These are phyloP conservation scores for Trididemnum nubilum DNA, from an alignment of 23 tunicate genomes.

Conservation along the genomic window DNA sequence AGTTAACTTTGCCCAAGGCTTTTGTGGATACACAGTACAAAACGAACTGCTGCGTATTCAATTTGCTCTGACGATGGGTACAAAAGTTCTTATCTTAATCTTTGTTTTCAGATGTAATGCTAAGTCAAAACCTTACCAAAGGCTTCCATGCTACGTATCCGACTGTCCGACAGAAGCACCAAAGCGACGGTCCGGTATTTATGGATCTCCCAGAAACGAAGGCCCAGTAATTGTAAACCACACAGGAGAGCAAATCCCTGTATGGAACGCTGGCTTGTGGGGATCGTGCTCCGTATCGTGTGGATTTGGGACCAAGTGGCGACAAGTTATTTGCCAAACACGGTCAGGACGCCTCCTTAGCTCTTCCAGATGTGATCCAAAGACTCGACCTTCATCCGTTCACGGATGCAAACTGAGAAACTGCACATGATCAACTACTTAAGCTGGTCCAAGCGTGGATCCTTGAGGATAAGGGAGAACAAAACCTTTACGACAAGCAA, in stretches of 20 bases:
- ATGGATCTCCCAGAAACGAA: not conserved
- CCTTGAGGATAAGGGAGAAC: too few species aligned
- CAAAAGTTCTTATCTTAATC: too few species aligned
- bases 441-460: too few species aligned
- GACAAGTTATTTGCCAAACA: slow-evolving; percentile 63
- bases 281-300: slow-evolving; percentile 82
- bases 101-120: slow-evolving; percentile 58
- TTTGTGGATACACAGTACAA: too few species aligned
- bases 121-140: slow-evolving; percentile 50
- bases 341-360: slow-evolving; percentile 42
- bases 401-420: slow-evolving; percentile 75
- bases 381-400: slow-evolving; percentile 43
- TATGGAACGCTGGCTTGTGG: slow-evolving; percentile 85
- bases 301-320: slow-evolving; percentile 70
- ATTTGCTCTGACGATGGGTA: too few species aligned
- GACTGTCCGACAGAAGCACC: slow-evolving; percentile 48
- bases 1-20: too few species aligned
- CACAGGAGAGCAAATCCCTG: slow-evolving; percentile 5
- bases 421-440: slow-evolving; percentile 49
- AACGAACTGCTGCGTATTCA: too few species aligned
- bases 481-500: too few species aligned
- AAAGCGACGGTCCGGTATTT: not conserved
- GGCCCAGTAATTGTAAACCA: slow-evolving; percentile 22
- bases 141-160: slow-evolving; percentile 57
- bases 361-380: slow-evolving; percentile 35